These are phyloP conservation scores for Timema podura DNA, from an alignment of 2,888 invertebrate species.

Conservation along the genomic window DNA sequence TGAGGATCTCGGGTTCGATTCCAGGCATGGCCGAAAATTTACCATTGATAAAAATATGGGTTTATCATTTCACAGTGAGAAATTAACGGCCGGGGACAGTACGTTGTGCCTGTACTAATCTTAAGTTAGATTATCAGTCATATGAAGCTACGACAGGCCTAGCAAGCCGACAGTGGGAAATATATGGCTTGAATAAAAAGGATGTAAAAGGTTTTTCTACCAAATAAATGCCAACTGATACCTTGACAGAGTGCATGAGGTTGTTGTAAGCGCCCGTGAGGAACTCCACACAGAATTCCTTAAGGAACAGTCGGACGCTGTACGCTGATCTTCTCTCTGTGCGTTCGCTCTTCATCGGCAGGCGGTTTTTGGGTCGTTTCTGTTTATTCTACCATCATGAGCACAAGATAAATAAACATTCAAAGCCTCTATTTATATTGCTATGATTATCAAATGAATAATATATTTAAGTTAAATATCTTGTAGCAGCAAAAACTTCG, in stretches of 20 bases:
- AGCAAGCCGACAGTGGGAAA: too few species aligned
- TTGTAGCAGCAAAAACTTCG: background rate
- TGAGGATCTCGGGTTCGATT: too few species aligned
- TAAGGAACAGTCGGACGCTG: conserved; percentile 81
- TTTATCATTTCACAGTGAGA: too few species aligned
- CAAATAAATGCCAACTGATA: conserved; percentile 44
- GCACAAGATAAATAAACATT: background rate
- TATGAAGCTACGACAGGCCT: too few species aligned
- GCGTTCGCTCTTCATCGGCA: conserved; percentile 61
- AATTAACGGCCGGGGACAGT: too few species aligned
- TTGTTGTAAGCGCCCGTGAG: conserved; percentile 89
- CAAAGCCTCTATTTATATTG: background rate
- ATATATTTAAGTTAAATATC: background rate
- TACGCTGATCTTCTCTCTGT: conserved; percentile 79
- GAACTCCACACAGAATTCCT: conserved; percentile 93
- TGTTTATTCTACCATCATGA: conserved; percentile 46
- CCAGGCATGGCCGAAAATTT: too few species aligned
- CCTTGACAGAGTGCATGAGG: conserved; percentile 83
- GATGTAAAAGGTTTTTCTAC: background rate
- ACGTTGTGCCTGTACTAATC: too few species aligned
- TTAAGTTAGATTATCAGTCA: too few species aligned
- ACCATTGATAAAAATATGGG: too few species aligned
- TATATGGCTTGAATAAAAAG: background rate
- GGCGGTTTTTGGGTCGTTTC: conserved; percentile 72
- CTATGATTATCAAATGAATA: background rate